Base-by-base conservation (phyloP, 2,797 vertebrate genomes). In the Merluccius polli region DNA sequence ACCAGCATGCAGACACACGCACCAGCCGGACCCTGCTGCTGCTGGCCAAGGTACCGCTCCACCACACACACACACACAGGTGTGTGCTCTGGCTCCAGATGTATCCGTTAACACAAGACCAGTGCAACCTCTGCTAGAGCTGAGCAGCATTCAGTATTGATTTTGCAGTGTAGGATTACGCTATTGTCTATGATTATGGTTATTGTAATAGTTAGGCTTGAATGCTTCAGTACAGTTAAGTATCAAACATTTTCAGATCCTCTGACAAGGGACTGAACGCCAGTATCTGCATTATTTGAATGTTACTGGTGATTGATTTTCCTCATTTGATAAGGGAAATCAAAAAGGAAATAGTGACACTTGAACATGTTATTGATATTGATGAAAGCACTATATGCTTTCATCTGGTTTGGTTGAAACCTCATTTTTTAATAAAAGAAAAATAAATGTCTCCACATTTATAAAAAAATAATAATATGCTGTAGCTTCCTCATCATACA, bases 11-110 rank as follows among this genome's bases (percentile, higher is more conserved):
- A 0, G 95, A 97, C 67, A 94, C 96, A 0, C 94, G 95, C 73
- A 97, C 95, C 0, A 84, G 95, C 83, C 94, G 94, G 77, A 97
- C 96, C 0, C 93, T 98, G 76, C 90, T 98, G 73, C 94, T 98
- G 38, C 90, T 98, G 0, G 97, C 97, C 85, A 98, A 97, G 96
- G 97, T 96, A 85, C 76, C 0, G 30, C 24, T 33, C 79, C 78
- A 74, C 36, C 41, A 16, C 16, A 13, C 41, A 48, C 16, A 48
- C 16, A 4, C 41, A 48, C 41, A 48, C 41, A 48, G 13, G 5
- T 5, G 5, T 5, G 18, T 3, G 13, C 41, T 63, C n/a, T 27
- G 52, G 7, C n/a, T 63, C 52, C 1, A n/a, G 52, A 63, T 24
- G 52, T 27, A 63, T 27, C 36, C 3, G n/a, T 63, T 63, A 63